A percentile compares a stretch with the other conserved stretches of the same genome.
Evolutionary conservation across 2,113 vertebrate genomes (phyloP).

Genomic region (Oryctolagus cuniculus): mOryCun1.1 NC_091442.1:91058501-91059000

Average conservation of each 20-base stretch:
- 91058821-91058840: constrained; percentile 29
- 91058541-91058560: too few relatives aligned
- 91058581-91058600: too few relatives aligned
- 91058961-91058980: neutral
- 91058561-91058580: too few relatives aligned
- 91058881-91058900: neutral
- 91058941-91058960: constrained; percentile 47
- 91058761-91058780: neutral
- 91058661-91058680: neutral
- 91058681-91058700: neutral
- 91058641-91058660: neutral
- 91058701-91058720: neutral
- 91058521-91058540: too few relatives aligned
- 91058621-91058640: neutral
- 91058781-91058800: neutral
- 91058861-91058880: constrained; percentile 27
- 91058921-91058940: neutral
- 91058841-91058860: neutral
- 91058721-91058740: neutral
- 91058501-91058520: too few relatives aligned
- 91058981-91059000: neutral
- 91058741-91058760: neutral
- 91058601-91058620: neutral
- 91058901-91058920: constrained; percentile 40
- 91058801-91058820: neutral